A percentile compares a stretch with the other conserved stretches of the same genome.
Conservation (phyloP, 2,797 vertebrate genomes). For the Ataeniobius toweri region DNA sequence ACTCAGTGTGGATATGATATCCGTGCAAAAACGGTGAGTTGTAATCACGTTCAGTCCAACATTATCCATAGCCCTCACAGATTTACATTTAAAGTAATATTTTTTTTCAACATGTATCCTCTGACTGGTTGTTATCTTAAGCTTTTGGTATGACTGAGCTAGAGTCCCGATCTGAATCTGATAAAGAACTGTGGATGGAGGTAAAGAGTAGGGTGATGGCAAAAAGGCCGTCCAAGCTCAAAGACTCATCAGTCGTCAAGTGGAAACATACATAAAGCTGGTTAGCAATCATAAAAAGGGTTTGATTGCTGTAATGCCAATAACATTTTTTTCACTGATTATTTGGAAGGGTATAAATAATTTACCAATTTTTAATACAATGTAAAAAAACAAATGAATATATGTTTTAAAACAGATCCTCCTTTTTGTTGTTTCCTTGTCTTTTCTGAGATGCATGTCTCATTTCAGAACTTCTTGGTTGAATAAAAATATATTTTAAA, state of each 20-base stretch:
- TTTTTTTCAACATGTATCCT: not conserved
- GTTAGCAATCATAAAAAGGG: not conserved
- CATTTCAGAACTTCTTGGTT: not conserved
- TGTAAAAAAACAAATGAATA: no score
- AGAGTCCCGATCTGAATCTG: not conserved
- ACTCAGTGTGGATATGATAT: constrained; percentile 99
- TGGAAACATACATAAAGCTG: not conserved
- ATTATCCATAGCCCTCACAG: not conserved
- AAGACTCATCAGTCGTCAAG: not conserved
- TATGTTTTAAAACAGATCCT: not conserved
- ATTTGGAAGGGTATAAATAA: not conserved
- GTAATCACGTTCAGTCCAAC: not conserved
- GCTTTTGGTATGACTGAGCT: not conserved
- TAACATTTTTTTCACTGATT: not conserved
- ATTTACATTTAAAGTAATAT: not conserved
- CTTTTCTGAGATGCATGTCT: not conserved
- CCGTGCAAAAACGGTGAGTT: constrained; percentile 92
- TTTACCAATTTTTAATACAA: not conserved
- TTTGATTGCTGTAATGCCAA: not conserved
- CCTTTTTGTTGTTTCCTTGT: not conserved
- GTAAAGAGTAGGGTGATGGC: not conserved
- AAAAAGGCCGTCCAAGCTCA: no score
- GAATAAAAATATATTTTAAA: not conserved
- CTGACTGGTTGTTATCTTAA: not conserved
- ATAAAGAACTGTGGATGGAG: not conserved